Conservation (phyloP, 1,140 invertebrate species). For the Whitmania pigra region DNA sequence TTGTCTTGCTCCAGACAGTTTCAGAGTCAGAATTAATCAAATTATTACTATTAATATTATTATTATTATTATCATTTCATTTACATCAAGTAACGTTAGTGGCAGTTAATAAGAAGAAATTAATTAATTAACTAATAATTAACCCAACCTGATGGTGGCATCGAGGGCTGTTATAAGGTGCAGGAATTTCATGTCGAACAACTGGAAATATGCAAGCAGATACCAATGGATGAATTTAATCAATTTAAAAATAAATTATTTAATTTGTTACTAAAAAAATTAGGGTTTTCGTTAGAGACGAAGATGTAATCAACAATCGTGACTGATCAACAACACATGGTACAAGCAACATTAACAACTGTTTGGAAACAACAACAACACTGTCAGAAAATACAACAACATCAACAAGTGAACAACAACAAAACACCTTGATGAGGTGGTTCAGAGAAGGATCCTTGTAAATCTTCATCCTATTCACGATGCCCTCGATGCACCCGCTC, state of each 20-base stretch:
- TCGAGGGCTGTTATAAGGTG: slow-evolving; percentile 66
- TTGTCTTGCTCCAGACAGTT: too few species aligned
- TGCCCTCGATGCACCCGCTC: slow-evolving; percentile 57
- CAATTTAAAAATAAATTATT: too few species aligned
- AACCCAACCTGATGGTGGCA: neutral
- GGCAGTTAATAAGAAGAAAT: neutral
- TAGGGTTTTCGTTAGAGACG: slow-evolving; percentile 15
- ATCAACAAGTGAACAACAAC: neutral
- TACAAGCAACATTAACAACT: too few species aligned
- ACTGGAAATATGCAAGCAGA: slow-evolving; percentile 38
- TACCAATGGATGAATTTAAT: slow-evolving; percentile 1
- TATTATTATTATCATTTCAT: too few species aligned
- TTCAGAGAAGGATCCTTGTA: slow-evolving; percentile 51
- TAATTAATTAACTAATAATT: neutral
- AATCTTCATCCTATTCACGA: slow-evolving; percentile 60
- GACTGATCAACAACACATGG: too few species aligned
- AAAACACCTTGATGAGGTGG: slow-evolving; percentile 54
- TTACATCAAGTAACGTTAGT: too few species aligned
- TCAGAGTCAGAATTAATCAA: too few species aligned
- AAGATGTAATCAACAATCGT: neutral
- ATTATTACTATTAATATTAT: too few species aligned
- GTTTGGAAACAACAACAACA: too few species aligned
- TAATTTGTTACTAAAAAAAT: neutral
- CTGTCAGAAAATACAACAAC: neutral
- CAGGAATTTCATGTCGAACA: slow-evolving; percentile 73